Percentiles rank a stretch among this genome's conserved stretches.
Evolutionary conservation across 2,797 vertebrate genomes (phyloP).

Genomic region (Linurgus olivaceus): DNA sequence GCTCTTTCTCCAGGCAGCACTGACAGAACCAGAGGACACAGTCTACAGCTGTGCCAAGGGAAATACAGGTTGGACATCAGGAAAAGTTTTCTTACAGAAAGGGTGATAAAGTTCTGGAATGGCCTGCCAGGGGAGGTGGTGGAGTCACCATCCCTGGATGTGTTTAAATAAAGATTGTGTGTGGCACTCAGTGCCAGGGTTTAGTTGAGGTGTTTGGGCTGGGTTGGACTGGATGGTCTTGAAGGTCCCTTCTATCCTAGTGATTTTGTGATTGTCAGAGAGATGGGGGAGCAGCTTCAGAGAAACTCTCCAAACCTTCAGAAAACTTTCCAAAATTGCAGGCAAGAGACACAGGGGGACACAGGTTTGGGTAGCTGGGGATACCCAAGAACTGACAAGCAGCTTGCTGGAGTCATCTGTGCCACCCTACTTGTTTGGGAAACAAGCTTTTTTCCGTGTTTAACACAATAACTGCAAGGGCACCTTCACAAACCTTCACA

Average conservation of each 20-base stretch:
- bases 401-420: neutral
- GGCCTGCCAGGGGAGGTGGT: accelerated
- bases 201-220: neutral
- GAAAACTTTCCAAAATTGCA: neutral
- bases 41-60: accelerated
- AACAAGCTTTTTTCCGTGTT: neutral
- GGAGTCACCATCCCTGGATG: neutral
- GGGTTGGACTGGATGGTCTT: accelerated
- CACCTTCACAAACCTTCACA: neutral
- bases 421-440: neutral
- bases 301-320: neutral
- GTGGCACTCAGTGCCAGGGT: accelerated
- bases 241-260: neutral
- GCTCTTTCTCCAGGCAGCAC: neutral
- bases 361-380: neutral
- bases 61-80: too few relatives aligned
- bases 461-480: neutral
- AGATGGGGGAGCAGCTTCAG: neutral
- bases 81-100: accelerated
- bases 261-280: neutral
- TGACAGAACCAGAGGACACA: neutral
- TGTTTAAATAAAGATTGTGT: neutral
- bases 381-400: neutral
- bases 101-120: neutral
- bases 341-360: neutral